A percentile compares a stretch with the other conserved stretches of the same genome.
These are phyloP conservation scores for Ctenosaura bakeri DNA, from an alignment of 2,797 vertebrate genomes.

Conservation along the genomic window DNA sequence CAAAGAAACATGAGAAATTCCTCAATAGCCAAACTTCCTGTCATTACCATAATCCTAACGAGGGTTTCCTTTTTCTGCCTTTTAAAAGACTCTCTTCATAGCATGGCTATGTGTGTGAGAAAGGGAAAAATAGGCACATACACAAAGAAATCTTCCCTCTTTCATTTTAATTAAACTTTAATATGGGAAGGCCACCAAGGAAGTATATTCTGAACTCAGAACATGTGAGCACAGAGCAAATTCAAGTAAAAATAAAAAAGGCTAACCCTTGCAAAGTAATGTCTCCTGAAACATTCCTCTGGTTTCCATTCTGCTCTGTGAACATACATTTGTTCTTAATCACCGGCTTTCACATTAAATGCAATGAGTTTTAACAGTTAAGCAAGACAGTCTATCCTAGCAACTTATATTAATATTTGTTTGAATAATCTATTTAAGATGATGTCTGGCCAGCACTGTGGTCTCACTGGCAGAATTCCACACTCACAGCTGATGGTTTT, in stretches of 20 bases:
- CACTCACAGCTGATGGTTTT: constrained; percentile 61
- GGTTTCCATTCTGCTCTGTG: constrained; percentile 68
- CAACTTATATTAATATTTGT: constrained; percentile 80
- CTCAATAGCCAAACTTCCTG: constrained; percentile 28
- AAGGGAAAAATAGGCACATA: not conserved
- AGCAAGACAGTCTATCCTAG: constrained; percentile 79
- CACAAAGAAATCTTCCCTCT: constrained; percentile 16
- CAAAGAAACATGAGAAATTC: constrained; percentile 29
- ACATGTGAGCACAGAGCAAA: constrained; percentile 55
- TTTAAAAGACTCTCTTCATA: constrained; percentile 1
- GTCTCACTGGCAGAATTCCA: constrained; percentile 71
- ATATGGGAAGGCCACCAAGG: constrained; percentile 42
- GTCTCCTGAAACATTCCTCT: constrained; percentile 45
- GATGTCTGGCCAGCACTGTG: constrained; percentile 78
- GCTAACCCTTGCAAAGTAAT: constrained; percentile 45
- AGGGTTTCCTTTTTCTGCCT: constrained; percentile 4
- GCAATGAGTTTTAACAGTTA: constrained; percentile 71
- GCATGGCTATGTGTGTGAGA: not conserved
- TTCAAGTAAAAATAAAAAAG: constrained; percentile 48
- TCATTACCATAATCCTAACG: constrained; percentile 25
- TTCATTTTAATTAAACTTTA: constrained; percentile 38
- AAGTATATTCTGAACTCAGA: constrained; percentile 36
- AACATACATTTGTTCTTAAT: constrained; percentile 76
- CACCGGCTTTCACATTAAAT: constrained; percentile 64
- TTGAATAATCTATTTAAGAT: constrained; percentile 79